phyloP scores from a whole-genome alignment of 1,140 invertebrate genomes.

The Camponotus floridanus region DNA sequence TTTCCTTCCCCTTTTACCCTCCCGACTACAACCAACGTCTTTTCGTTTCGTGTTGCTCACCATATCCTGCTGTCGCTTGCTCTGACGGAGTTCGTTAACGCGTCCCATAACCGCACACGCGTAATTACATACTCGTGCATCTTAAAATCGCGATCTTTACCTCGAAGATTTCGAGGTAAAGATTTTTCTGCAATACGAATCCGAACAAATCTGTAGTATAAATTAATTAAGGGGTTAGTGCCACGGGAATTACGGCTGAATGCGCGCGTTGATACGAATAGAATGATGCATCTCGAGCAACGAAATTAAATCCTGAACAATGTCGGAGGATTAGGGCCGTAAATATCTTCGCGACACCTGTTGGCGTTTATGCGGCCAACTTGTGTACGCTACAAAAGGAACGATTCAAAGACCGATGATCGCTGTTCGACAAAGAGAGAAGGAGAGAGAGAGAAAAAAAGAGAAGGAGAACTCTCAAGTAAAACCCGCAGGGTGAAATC shows the following conservation, averaged over 20 bases:
- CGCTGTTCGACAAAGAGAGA: neutral
- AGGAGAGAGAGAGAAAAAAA: no score
- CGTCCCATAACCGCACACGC: conserved; percentile 28
- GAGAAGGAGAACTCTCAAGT: neutral
- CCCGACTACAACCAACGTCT: conserved; percentile 38
- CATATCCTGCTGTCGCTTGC: conserved; percentile 46
- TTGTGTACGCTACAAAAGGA: neutral
- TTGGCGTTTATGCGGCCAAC: neutral
- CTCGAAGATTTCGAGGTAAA: neutral
- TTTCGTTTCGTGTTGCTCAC: conserved; percentile 61
- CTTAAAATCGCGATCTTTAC: conserved; percentile 21
- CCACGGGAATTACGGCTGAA: neutral
- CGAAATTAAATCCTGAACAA: neutral
- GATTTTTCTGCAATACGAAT: neutral
- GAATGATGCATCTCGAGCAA: neutral
- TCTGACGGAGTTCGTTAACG: conserved; percentile 54
- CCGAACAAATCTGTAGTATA: neutral
- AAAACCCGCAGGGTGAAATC: neutral
- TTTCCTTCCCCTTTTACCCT: conserved; percentile 41
- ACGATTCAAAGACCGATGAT: neutral
- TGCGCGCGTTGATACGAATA: no score
- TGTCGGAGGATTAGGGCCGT: neutral
- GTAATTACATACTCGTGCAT: conserved; percentile 52
- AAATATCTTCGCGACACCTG: neutral
- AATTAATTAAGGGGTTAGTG: neutral